Evolutionary conservation across 2,888 invertebrate genomes (phyloP).

Genomic region (Clostera curtula): DNA sequence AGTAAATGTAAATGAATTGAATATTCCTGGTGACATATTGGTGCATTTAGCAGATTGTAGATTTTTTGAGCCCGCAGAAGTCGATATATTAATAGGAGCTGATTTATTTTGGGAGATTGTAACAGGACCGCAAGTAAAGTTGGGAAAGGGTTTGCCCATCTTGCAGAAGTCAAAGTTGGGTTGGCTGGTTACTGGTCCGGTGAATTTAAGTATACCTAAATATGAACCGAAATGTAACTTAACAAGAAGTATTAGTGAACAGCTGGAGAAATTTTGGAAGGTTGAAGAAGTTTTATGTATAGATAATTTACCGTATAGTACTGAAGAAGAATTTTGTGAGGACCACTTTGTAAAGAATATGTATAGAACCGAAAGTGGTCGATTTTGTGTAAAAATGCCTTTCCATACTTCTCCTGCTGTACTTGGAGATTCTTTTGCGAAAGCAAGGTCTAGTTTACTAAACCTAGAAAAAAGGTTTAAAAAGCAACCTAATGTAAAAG

Average conservation of each 20-base stretch:
- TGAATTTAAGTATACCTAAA: too few relatives aligned
- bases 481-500: too few relatives aligned
- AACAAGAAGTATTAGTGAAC: neutral
- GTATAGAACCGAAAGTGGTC: neutral
- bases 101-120: constrained; percentile 1
- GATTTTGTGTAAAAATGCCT: constrained; percentile 1
- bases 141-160: constrained; percentile 1
- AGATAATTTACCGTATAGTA: neutral
- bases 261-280: neutral
- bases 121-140: neutral
- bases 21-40: too few relatives aligned
- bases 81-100: neutral
- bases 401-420: too few relatives aligned
- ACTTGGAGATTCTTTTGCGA: neutral
- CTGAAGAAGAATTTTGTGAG: too few relatives aligned
- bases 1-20: constrained; percentile 1
- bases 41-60: constrained; percentile 1
- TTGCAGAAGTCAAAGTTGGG: constrained; percentile 1
- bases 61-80: neutral
- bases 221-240: too few relatives aligned
- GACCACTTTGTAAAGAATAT: neutral
- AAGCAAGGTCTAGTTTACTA: neutral
- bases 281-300: neutral
- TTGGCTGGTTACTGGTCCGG: constrained; percentile 1
- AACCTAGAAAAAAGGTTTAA: neutral